phyloP scores from a whole-genome alignment of 2,888 invertebrate species.

The Protophormia terraenovae region DNA sequence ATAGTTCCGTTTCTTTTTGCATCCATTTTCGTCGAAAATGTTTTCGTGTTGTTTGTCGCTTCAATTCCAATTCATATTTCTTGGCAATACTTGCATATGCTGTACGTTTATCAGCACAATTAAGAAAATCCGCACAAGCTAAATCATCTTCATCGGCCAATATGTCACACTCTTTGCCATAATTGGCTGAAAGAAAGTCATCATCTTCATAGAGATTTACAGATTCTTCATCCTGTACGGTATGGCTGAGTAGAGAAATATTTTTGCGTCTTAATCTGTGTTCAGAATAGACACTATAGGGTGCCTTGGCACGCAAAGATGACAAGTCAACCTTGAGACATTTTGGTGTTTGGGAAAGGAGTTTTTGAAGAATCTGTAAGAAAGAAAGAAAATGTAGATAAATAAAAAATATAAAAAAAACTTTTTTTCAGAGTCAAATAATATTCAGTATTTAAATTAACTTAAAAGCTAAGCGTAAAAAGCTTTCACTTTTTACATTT shows the following conservation, averaged over 20 bases:
- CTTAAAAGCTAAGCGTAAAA: no score
- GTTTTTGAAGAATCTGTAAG: constrained; percentile 78
- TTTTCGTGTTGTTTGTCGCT: constrained; percentile 76
- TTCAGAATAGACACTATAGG: constrained; percentile 72
- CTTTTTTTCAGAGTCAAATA: no score
- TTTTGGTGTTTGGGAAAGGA: constrained; percentile 78
- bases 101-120: constrained; percentile 65
- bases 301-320: constrained; percentile 71
- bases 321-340: constrained; percentile 69
- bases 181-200: constrained; percentile 73
- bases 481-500: no score
- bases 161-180: constrained; percentile 57
- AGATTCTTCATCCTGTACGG: constrained; percentile 68
- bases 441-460: no score
- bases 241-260: constrained; percentile 70
- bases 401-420: no score
- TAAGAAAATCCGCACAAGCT: constrained; percentile 53
- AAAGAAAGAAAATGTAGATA: no score
- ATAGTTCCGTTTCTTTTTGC: constrained; percentile 68
- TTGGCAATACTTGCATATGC: constrained; percentile 72
- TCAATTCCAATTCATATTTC: constrained; percentile 76
- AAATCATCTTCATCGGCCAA: constrained; percentile 52
- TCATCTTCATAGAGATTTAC: constrained; percentile 70
- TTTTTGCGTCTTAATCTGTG: constrained; percentile 71
- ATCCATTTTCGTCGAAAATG: constrained; percentile 79